A percentile compares a stretch with the other conserved stretches of the same genome.
These are phyloP conservation scores for Cebus imitator DNA, from an alignment of 2,113 vertebrate genomes.

Conservation along the genomic window DNA sequence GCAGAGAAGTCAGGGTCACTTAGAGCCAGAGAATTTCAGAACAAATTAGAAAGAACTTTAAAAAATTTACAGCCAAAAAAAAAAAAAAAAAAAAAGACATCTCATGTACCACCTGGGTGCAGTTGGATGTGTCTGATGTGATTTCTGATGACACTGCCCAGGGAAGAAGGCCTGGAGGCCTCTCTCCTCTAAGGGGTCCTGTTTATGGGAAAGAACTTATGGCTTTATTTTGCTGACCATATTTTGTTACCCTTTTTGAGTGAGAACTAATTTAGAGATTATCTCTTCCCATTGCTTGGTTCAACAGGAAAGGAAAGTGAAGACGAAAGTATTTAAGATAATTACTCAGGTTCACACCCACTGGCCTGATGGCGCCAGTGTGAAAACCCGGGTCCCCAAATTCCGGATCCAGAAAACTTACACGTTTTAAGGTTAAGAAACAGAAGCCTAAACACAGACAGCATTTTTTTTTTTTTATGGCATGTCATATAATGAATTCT, in stretches of 20 bases:
- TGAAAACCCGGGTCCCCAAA: neutral
- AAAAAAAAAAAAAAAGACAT: neutral
- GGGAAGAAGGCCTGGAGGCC: too few relatives aligned
- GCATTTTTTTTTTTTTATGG: neutral
- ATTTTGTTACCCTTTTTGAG: slow-evolving; percentile 36
- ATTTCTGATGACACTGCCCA: fast-evolving
- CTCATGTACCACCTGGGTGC: neutral
- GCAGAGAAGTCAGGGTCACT: neutral
- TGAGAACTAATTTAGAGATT: slow-evolving; percentile 60
- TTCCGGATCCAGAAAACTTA: slow-evolving; percentile 33
- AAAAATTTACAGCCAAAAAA: neutral
- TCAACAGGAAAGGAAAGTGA: slow-evolving; percentile 17
- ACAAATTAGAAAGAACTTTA: neutral
- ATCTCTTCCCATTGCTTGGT: slow-evolving; percentile 30
- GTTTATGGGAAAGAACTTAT: neutral
- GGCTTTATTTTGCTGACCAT: neutral
- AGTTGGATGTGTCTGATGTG: fast-evolving
- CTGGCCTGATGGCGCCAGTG: slow-evolving; percentile 9
- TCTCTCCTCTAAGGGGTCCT: neutral
- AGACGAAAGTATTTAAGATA: slow-evolving; percentile 46
- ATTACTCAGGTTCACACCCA: slow-evolving; percentile 49
- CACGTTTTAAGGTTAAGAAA: slow-evolving; percentile 55
- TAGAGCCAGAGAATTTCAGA: neutral
- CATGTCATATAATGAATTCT: neutral
- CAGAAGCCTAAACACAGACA: slow-evolving; percentile 7